A percentile compares a stretch with the other conserved stretches of the same genome.
Evolutionary conservation across 2,113 vertebrate species (phyloP).

Genomic region (Chaetura pelagica): DNA sequence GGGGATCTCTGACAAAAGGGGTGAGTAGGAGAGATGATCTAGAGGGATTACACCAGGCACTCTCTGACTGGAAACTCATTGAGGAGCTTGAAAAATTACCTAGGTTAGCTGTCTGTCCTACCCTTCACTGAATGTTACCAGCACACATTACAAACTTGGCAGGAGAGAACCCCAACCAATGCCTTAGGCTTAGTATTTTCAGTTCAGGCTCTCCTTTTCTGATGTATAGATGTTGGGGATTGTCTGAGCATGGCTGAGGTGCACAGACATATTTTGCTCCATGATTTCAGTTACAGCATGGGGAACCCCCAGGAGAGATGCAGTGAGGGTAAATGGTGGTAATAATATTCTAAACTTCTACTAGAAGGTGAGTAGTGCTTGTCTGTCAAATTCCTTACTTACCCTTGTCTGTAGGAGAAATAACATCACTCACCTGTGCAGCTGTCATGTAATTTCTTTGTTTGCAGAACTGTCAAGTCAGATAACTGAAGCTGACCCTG

Average conservation of each 20-base stretch:
- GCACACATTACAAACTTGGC: neutral
- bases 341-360: neutral
- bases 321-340: neutral
- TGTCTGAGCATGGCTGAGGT: neutral
- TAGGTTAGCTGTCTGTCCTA: neutral
- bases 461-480: neutral
- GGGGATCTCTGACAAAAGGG: neutral
- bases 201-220: neutral
- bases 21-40: neutral
- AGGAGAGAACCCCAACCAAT: neutral
- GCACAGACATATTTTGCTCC: neutral
- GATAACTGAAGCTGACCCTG: neutral
- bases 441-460: neutral
- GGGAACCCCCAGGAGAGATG: neutral
- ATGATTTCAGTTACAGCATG: neutral
- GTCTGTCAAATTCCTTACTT: neutral
- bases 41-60: too few species aligned
- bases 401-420: neutral
- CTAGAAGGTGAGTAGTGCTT: neutral
- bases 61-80: neutral
- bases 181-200: neutral
- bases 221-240: neutral
- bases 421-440: neutral
- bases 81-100: neutral
- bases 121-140: neutral